phyloP scores from a whole-genome alignment of 2,113 vertebrate species.

The Onychostoma macrolepis region DNA sequence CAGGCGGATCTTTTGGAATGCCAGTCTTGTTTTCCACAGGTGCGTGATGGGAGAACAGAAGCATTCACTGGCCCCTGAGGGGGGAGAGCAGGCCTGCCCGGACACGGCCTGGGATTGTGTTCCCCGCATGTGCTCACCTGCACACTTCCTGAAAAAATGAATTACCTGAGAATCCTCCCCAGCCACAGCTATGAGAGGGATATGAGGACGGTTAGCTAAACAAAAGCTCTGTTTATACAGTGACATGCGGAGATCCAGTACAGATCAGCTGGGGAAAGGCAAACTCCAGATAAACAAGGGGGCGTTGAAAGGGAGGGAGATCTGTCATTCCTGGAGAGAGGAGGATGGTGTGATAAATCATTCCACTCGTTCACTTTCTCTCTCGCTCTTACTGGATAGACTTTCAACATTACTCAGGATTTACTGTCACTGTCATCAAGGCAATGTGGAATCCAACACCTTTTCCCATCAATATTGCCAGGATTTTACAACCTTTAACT shows the following conservation, averaged over 20 bases:
- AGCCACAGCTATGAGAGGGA: conserved; percentile 6
- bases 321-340: conserved; percentile 2
- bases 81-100: background rate
- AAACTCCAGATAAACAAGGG: conserved; percentile 63
- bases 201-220: conserved; percentile 42
- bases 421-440: background rate
- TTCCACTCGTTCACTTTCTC: background rate
- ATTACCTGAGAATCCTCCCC: background rate
- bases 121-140: conserved; percentile 1
- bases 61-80: conserved; percentile 3
- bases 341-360: conserved; percentile 2
- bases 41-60: background rate
- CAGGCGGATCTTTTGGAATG: conserved; percentile 44
- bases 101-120: background rate
- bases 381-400: background rate
- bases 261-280: conserved; percentile 61
- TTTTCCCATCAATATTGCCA: background rate
- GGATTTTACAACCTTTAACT: background rate
- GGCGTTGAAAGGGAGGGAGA: conserved; percentile 47
- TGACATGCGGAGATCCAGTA: conserved; percentile 62
- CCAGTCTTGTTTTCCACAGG: conserved; percentile 5
- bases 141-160: background rate
- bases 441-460: background rate
- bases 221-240: conserved; percentile 69
- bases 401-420: background rate